These are phyloP conservation scores for Ceratitis capitata DNA, from an alignment of 1,140 invertebrate genomes.

Conservation along the genomic window DNA sequence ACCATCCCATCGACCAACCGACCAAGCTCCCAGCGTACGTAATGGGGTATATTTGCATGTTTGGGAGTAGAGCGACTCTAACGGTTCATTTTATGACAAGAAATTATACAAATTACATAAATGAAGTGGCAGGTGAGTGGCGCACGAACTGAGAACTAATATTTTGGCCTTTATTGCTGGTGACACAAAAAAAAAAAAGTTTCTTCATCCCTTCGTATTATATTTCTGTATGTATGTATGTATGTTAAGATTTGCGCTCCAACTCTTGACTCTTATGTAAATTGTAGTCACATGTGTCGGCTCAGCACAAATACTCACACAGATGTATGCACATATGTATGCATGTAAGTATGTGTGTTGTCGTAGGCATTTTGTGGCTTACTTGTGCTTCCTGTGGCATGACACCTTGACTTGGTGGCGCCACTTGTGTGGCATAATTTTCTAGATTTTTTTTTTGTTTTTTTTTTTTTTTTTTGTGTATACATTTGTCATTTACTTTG, in stretches of 20 bases:
- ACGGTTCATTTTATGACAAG: not conserved
- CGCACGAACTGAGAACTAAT: constrained; percentile 16
- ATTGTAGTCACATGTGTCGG: not conserved
- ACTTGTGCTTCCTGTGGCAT: not conserved
- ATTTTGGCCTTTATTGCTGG: not conserved
- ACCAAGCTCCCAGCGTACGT: not conserved
- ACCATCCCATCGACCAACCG: too few species aligned
- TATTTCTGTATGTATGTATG: not conserved
- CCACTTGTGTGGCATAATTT: not conserved
- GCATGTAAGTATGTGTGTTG: not conserved
- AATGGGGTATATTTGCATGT: too few species aligned
- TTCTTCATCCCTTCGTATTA: not conserved
- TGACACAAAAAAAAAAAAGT: not conserved
- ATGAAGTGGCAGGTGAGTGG: constrained; percentile 33
- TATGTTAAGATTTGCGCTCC: not conserved
- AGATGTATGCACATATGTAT: not conserved
- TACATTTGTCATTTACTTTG: constrained; percentile 8
- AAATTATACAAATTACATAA: constrained; percentile 25
- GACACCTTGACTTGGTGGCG: not conserved
- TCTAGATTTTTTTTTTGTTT: not conserved
- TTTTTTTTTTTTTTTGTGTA: not conserved
- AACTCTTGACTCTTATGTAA: not conserved
- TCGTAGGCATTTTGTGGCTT: not conserved
- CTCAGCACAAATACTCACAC: not conserved
- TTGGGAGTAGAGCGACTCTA: too few species aligned